Base-by-base conservation (phyloP, 2,797 vertebrate genomes). In the Harpagifer antarcticus region DNA sequence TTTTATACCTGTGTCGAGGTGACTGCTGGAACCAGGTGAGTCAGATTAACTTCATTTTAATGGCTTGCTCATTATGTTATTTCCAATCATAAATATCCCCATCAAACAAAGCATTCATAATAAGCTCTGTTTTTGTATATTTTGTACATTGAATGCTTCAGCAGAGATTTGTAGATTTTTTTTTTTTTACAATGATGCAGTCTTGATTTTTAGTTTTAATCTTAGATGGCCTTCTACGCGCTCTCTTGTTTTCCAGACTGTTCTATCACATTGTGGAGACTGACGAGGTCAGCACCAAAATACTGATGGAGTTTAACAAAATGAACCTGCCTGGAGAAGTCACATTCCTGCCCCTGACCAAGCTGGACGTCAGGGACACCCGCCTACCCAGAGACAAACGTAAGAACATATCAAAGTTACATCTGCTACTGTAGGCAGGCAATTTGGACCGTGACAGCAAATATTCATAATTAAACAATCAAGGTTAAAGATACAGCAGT, bases 201-300 rank as follows among this genome's bases (percentile, higher is more conserved):
- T 33, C n/a, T 31, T 56, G 19, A 48, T 31, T 54, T 72, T 5
- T 33, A 17, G 37, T 54, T 45, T 9, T n/a, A 45, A 6, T 50
- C 10, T 42, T 3, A 3, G 20, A 45, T 15, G 67, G 47, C 7
- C 27, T 31, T 12, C 23, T 58, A 20, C 3, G 6, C 52, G 19
- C 49, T n/a, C 3, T 63, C 14, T 3, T 62, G 9, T 68, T 61
- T 67, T 65, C 47, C 78, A 99, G 98, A 89, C 88, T 99, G 67
- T 99, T 99, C 86, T 99, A 99, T 91, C 98, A 99, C 91, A 99
- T 99, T 84, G 98, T 99, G 90, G 98, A 99, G 88, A 99, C 98
- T 7, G 98, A 99, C 82, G 98, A 99, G 87, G 98, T 99, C 91
- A 99, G 98, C 93, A 99, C 98, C 16, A 99, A 99, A 90, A 99